These are phyloP conservation scores for Nothoprocta perdicaria DNA, from an alignment of 2,113 vertebrate genomes.

Conservation along the genomic window DNA sequence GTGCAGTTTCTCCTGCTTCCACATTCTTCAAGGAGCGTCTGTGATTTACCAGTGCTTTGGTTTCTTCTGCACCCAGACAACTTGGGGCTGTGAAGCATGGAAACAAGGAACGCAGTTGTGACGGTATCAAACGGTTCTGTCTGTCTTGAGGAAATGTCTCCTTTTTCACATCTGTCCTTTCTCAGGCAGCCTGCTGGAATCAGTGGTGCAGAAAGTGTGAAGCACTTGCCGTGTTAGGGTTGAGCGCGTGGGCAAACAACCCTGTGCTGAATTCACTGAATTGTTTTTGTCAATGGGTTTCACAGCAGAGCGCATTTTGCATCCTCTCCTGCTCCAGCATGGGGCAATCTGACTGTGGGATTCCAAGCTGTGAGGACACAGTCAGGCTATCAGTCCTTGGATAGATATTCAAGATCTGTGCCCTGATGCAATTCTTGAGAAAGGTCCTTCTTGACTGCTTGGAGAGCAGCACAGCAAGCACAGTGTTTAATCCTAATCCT, in stretches of 20 bases:
- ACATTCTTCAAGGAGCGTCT: accelerated
- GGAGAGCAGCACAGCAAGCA: neutral
- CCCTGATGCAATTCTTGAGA: neutral
- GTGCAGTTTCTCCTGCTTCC: neutral
- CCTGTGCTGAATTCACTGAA: neutral
- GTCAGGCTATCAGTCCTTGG: neutral
- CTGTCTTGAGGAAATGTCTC: neutral
- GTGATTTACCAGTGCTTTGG: accelerated
- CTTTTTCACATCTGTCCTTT: neutral
- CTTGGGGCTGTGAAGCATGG: neutral
- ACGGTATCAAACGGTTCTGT: neutral
- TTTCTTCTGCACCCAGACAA: neutral
- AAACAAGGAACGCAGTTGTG: neutral
- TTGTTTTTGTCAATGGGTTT: neutral
- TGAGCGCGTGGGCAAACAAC: neutral
- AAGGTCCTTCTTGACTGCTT: neutral
- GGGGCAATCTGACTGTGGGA: neutral
- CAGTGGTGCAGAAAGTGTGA: neutral
- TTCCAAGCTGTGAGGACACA: neutral
- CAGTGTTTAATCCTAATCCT: neutral
- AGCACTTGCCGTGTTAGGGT: neutral
- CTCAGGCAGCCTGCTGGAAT: neutral
- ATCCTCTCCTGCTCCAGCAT: neutral
- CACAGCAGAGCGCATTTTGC: neutral
- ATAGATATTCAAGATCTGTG: neutral